These are phyloP conservation scores for Eutolmus rufibarbis DNA, from an alignment of 2,888 invertebrate species.

Conservation along the genomic window DNA sequence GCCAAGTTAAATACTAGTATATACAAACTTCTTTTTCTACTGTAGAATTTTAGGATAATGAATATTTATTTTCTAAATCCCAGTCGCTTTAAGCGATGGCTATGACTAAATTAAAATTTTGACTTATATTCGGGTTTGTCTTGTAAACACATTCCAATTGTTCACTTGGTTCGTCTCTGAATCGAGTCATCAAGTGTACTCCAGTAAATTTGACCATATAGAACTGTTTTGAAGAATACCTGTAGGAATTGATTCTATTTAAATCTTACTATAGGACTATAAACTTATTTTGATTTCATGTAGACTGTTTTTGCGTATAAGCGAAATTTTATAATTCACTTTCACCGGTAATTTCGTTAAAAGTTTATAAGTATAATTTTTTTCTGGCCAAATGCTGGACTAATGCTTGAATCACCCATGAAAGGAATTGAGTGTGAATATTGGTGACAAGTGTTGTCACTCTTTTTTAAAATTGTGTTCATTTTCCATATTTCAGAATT, in stretches of 20 bases:
- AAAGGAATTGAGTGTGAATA: not conserved
- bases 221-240: not conserved
- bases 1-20: not conserved
- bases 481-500: not conserved
- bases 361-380: not conserved
- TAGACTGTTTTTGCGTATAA: not conserved
- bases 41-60: not conserved
- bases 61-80: constrained; percentile 1
- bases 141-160: not conserved
- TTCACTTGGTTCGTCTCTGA: not conserved
- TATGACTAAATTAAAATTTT: constrained; percentile 17
- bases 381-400: not conserved
- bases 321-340: not conserved
- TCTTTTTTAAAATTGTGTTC: not conserved
- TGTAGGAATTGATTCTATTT: not conserved
- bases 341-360: not conserved
- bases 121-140: not conserved
- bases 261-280: not conserved
- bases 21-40: not conserved
- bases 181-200: not conserved
- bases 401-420: not conserved
- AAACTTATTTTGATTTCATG: not conserved
- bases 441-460: not conserved
- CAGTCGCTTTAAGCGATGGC: not conserved
- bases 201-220: not conserved